A percentile compares a stretch with the other conserved stretches of the same genome.
These are phyloP conservation scores for Yponomeuta evonymella DNA, from an alignment of 2,888 invertebrate genomes.

Conservation along the genomic window DNA sequence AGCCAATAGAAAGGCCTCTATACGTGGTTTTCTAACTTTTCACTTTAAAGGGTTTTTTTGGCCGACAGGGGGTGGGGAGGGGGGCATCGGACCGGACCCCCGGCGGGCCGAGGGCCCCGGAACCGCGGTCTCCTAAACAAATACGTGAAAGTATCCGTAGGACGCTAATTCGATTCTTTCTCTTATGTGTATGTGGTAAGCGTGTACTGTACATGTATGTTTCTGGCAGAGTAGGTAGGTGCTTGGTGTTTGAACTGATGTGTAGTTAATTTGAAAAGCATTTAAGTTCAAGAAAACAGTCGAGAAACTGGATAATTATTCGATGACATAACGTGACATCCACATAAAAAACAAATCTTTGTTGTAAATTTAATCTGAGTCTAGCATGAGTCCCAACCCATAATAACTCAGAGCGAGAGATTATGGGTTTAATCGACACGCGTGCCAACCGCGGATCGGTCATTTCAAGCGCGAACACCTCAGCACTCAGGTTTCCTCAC, in stretches of 20 bases:
- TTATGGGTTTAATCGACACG: too few species aligned
- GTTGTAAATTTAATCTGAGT: too few species aligned
- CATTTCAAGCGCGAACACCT: too few species aligned
- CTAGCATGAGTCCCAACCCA: too few species aligned
- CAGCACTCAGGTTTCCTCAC: too few species aligned
- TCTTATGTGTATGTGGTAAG: conserved; percentile 23
- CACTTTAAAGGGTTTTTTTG: conserved; percentile 59
- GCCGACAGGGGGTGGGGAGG: conserved; percentile 30
- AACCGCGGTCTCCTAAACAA: conserved; percentile 42
- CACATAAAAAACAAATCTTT: too few species aligned
- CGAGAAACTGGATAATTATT: background rate
- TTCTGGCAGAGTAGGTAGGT: background rate
- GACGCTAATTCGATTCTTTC: conserved; percentile 45
- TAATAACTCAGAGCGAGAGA: too few species aligned
- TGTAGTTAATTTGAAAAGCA: background rate
- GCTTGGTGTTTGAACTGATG: background rate
- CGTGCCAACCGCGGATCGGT: too few species aligned
- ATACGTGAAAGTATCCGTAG: conserved; percentile 42
- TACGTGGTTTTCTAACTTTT: conserved; percentile 46
- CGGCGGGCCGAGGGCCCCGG: conserved; percentile 23
- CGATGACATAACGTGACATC: too few species aligned
- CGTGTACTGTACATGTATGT: background rate
- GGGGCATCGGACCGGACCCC: conserved; percentile 20
- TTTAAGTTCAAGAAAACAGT: background rate
- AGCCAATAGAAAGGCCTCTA: conserved; percentile 10